Conservation (phyloP, 2,888 invertebrate species). For the Leucophenga montana region DNA sequence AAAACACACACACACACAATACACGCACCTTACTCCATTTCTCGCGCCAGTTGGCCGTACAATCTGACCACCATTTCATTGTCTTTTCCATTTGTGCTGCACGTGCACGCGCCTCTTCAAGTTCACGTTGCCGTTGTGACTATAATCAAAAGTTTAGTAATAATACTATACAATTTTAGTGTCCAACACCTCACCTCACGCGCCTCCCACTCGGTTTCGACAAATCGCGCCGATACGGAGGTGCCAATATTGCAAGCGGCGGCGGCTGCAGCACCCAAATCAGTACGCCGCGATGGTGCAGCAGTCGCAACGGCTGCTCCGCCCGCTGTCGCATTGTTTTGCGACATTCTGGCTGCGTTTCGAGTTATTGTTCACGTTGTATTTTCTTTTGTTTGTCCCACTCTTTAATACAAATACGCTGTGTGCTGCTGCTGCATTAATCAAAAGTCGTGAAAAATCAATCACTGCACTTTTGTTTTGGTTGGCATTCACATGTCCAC, state of each 20-base stretch:
- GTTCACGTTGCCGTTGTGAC: slow-evolving; percentile 78
- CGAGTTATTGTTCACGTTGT: no score
- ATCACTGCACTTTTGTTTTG: no score
- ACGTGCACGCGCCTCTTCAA: slow-evolving; percentile 94
- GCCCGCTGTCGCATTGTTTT: slow-evolving; percentile 7
- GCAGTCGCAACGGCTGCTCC: background rate
- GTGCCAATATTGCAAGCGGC: slow-evolving; percentile 43
- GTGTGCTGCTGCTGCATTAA: no score
- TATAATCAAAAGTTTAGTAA: slow-evolving; percentile 47
- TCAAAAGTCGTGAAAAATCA: no score
- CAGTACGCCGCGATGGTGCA: background rate
- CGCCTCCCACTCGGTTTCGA: slow-evolving; percentile 73
- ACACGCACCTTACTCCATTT: slow-evolving; percentile 91
- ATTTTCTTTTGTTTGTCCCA: no score
- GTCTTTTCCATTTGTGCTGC: slow-evolving; percentile 99
- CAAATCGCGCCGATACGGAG: slow-evolving; percentile 61
- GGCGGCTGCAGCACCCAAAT: slow-evolving; percentile 43
- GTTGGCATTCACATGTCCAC: no score
- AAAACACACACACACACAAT: background rate
- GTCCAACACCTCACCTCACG: no score
- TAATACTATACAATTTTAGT: no score
- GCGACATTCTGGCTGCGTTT: background rate
- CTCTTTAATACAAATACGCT: no score
- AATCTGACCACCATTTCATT: slow-evolving; percentile 99
- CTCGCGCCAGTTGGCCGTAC: slow-evolving; percentile 95